Evolutionary conservation across 2,113 vertebrate species (phyloP).

Genomic region (Sigmodon hispidus): DNA sequence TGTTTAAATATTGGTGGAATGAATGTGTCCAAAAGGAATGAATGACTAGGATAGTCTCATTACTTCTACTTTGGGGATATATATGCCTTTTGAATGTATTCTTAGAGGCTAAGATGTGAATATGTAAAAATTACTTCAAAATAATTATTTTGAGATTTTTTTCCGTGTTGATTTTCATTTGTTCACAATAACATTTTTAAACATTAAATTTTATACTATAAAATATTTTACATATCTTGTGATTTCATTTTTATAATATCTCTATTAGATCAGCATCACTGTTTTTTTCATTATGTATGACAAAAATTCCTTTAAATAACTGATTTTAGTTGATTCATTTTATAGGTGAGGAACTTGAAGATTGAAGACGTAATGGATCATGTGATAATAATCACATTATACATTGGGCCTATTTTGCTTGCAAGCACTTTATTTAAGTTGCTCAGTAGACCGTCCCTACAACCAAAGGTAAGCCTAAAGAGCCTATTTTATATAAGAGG

Average conservation of each 20-base stretch:
- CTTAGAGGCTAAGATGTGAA: neutral
- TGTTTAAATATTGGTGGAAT: slow-evolving; percentile 3
- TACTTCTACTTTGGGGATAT: neutral
- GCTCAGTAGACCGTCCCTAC: neutral
- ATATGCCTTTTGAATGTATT: neutral
- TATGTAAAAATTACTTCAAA: neutral
- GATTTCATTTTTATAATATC: slow-evolving; percentile 34
- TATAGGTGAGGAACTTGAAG: neutral
- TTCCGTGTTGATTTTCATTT: neutral
- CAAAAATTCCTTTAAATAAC: neutral
- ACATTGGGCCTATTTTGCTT: neutral
- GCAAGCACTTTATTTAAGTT: neutral
- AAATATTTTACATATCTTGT: neutral
- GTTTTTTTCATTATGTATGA: neutral
- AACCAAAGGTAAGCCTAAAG: neutral
- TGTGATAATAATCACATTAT: neutral
- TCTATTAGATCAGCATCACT: neutral
- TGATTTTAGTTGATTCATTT: slow-evolving; percentile 36
- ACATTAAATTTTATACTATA: neutral
- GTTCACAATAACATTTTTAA: slow-evolving; percentile 27
- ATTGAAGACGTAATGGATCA: neutral
- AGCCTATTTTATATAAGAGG: neutral
- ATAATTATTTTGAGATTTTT: neutral
- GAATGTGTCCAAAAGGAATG: neutral
- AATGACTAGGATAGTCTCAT: neutral